These are phyloP conservation scores for Aspidapion aeneum DNA, from an alignment of 2,888 invertebrate species.

Conservation along the genomic window DNA sequence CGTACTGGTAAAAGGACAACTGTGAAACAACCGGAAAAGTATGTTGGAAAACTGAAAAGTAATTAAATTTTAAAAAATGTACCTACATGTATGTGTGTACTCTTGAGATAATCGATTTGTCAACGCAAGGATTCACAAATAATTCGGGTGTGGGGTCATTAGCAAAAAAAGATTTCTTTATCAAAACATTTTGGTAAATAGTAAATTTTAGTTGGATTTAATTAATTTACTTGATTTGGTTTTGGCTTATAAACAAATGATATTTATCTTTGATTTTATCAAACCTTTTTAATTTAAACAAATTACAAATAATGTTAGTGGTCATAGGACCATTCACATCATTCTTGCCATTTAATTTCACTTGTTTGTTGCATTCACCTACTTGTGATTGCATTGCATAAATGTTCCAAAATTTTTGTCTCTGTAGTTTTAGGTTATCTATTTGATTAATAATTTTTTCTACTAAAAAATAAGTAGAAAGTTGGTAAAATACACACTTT, in stretches of 20 bases:
- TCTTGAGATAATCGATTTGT: slow-evolving; percentile 54
- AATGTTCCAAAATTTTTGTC: too few relatives aligned
- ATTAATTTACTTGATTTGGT: not conserved
- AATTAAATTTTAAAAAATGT: not conserved
- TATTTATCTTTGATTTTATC: not conserved
- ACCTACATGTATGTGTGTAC: slow-evolving; percentile 38
- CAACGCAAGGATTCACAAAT: slow-evolving; percentile 54
- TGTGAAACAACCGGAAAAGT: not conserved
- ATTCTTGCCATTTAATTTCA: too few relatives aligned
- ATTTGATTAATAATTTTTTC: too few relatives aligned
- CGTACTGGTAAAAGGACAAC: not conserved
- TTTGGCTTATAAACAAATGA: not conserved
- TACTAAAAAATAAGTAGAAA: too few relatives aligned
- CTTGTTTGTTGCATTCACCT: too few relatives aligned
- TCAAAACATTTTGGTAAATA: not conserved
- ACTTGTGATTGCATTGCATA: too few relatives aligned
- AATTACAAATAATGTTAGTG: too few relatives aligned
- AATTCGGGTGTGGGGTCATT: slow-evolving; percentile 47
- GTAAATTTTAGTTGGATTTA: not conserved
- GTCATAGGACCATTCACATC: too few relatives aligned
- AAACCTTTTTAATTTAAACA: too few relatives aligned
- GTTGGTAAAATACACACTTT: too few relatives aligned
- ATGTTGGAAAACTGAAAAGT: not conserved
- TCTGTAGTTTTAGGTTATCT: too few relatives aligned
- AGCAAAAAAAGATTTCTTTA: not conserved